Evolutionary conservation across 1,140 invertebrate species (phyloP), one percentile per base, ranked within the genome.

Genomic region (Pinna nobilis): DNA sequence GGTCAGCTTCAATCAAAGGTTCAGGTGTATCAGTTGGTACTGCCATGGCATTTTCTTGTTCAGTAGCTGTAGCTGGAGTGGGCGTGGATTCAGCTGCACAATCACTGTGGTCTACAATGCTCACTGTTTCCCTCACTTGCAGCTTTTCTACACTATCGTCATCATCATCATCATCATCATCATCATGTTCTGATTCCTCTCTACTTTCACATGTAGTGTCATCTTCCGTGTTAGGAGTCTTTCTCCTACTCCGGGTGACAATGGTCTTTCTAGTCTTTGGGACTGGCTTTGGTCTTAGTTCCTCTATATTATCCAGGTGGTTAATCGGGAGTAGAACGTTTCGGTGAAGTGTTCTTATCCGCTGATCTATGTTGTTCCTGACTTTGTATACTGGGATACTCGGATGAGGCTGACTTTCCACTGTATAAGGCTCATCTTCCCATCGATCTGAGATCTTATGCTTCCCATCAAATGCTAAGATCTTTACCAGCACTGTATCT

Each of bases 401-500:
- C 23, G 30, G 30, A 18, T 33, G 5, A 33, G 65, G 65, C 55
- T 68, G 65, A 3, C 44, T 28, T 6, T 47, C 33, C 18, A 67
- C 64, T 49, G 15, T 28, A 51, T 67, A 67, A 15, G 25, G 41
- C 18, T 68, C 32, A 15, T 55, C 50, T 68, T 68, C 65, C 13
- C 49, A 68, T 35, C 35, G 11, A 39, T 68, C 65, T 20, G 49
- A 7, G 32, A 68, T 53, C 33, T 68, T 68, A 39, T 68, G 50
- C 35, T 68, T 68, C 5, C 65, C 64, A 50, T 67, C 64, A 67
- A 67, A 67, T 32, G 41, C 41, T 25, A 67, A 4, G n/a, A 23
- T 51, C 28, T 37, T 69, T 28, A 59, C 66, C 18, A 69, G 41
- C 18, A 69, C 66, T 39, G 18, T 37, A 28, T 69, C 66, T 25